Evolutionary conservation across 2,797 vertebrate genomes (phyloP).

Genomic region (Enteromius viviparus): DNA sequence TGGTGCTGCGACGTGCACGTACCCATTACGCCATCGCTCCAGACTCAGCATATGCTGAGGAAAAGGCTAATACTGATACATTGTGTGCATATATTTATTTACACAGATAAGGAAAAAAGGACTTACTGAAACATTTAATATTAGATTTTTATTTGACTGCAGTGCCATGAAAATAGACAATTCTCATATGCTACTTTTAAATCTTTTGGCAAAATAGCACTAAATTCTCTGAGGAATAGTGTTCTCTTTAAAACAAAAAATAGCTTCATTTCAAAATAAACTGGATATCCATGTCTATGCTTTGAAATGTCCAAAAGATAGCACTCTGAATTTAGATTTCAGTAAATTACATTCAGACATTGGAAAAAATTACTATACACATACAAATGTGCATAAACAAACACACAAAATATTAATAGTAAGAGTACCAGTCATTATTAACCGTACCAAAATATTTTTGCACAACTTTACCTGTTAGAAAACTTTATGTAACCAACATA

Average conservation of each 20-base stretch:
- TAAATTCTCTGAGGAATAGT: constrained; percentile 65
- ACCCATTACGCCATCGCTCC: constrained; percentile 18
- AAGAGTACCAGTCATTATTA: constrained; percentile 36
- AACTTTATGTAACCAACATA: constrained; percentile 8
- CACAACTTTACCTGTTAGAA: constrained; percentile 35
- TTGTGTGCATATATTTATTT: not conserved
- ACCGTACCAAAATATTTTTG: constrained; percentile 44
- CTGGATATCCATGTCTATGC: constrained; percentile 13
- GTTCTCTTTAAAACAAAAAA: constrained; percentile 54
- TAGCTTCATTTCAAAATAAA: constrained; percentile 46
- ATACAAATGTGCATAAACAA: constrained; percentile 40
- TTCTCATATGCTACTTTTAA: constrained; percentile 55
- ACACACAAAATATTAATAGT: constrained; percentile 40
- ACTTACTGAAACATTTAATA: constrained; percentile 46
- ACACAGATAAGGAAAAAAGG: constrained; percentile 28
- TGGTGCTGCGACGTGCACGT: constrained; percentile 52
- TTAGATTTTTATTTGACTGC: constrained; percentile 70
- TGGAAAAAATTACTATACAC: constrained; percentile 28
- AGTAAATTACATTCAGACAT: constrained; percentile 45
- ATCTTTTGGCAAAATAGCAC: constrained; percentile 72
- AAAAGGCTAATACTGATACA: not conserved
- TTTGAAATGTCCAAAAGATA: constrained; percentile 48
- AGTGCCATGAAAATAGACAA: constrained; percentile 68
- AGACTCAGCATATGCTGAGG: not conserved
- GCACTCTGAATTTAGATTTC: constrained; percentile 24